Evolutionary conservation across 2,797 vertebrate species (phyloP), one percentile per base, ranked within the genome.

Genomic region (Leptatherina wallacei): DNA sequence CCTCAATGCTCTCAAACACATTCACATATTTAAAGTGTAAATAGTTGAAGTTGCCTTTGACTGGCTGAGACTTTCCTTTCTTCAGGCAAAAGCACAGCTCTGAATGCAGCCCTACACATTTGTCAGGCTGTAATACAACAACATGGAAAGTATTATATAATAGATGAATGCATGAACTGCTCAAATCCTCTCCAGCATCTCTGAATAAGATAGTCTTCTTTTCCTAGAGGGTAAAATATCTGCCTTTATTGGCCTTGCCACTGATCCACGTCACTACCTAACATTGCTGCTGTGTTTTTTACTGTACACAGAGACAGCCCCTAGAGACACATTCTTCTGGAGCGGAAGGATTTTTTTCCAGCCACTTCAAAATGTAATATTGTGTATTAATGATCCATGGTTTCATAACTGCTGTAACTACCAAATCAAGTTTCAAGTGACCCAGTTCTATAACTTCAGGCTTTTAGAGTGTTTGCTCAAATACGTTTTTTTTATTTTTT

Each of bases 131-230:
- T 76, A 71, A 65, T 67, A 69, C 73, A 78, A 58, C 66, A 83
- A 71, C 70, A 58, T 56, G 71, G 73, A 69, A 62, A 80, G 22
- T 30, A 62, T 73, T 89, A 75, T 75, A 79, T 85, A 78, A 87
- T 80, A 33, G 71, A 88, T 84, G 79, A 83, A 82, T 29, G 61
- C 68, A 69, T 78, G 36, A 16, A 58, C 75, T 54, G 62, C 61
- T 78, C 47, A 44, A 75, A 67, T 80, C 68, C 29, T 75, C 72
- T 67, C 54, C 65, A 49, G 64, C 61, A 27, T 80, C 55, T 80
- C 38, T 72, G 60, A 51, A 75, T 73, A 35, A 47, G 30, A 29
- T 62, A 38, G 44, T 81, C 56, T 81, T 74, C 49, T 71, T 77
- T 75, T 70, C 32, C 84, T 81, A 58, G 22, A 55, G 24, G 65